A percentile compares a stretch with the other conserved stretches of the same genome.
These are phyloP conservation scores for Brachionus manjavacas DNA, from an alignment of 1,140 invertebrate species.

Conservation along the genomic window DNA sequence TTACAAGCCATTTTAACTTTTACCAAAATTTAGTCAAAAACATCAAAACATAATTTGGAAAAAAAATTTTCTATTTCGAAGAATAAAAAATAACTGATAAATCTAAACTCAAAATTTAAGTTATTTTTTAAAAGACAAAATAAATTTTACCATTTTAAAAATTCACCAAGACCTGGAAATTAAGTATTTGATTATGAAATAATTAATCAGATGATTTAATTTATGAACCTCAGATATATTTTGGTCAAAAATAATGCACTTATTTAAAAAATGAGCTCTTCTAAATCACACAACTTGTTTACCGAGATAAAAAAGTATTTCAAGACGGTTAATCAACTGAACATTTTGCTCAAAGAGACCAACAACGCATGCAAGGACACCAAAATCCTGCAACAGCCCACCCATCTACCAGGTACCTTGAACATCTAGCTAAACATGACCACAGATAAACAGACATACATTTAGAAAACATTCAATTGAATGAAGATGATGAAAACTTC, in stretches of 20 bases:
- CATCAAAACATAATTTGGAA: no score
- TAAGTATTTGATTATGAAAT: background rate
- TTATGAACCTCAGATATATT: background rate
- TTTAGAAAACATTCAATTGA: slow-evolving; percentile 20
- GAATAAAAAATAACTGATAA: background rate
- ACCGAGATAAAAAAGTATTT: slow-evolving; percentile 14
- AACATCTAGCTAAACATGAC: background rate
- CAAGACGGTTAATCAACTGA: background rate
- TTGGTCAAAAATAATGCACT: background rate
- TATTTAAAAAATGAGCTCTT: slow-evolving; percentile 22
- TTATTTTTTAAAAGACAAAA: background rate
- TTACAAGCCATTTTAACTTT: no score
- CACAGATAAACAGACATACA: background rate
- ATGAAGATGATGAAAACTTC: background rate
- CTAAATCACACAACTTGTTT: background rate
- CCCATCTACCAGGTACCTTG: background rate
- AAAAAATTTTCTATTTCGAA: background rate
- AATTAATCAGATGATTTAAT: slow-evolving; percentile 30
- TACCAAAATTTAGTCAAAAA: no score
- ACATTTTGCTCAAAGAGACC: slow-evolving; percentile 5
- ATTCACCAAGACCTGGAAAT: background rate
- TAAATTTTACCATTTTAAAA: background rate
- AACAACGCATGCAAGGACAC: background rate
- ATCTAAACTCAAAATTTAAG: background rate
- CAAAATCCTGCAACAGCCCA: background rate